Base-by-base conservation (phyloP, 2,797 vertebrate species). In the Pteropus rufus region DNA sequence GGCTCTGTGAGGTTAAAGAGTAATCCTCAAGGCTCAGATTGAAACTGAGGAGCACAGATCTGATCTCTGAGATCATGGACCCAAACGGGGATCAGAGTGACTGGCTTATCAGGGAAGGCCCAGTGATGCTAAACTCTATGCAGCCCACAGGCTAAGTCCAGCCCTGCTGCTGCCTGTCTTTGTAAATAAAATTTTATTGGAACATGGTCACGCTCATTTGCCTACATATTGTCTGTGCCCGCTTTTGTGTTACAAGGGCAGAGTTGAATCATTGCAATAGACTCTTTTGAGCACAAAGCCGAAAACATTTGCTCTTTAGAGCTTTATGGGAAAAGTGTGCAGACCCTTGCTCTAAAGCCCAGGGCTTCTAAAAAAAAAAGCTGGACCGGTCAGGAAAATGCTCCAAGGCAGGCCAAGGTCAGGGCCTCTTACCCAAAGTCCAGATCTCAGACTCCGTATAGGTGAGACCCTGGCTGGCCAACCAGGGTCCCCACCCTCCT, bases 121-220 rank as follows among this genome's bases (percentile, higher is more conserved):
- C 1, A 21, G 10, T 23, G 39, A n/a, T 31, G 52, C 54, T 24
- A 60, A 44, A 26, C 44, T 83, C 72, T 54, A 8, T 80, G 60
- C 41, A 4, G 23, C 4, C 34, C 46, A 18, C 0, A 10, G 26
- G 49, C 77, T 23, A 24, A 19, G 39, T 46, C 18, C 62, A 69
- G 62, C 23, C 49, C 31, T 5, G 41, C 31, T 1, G 5, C 16
- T 18, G 15, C 24, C 46, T 58, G n/a, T 21, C 21, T 72, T 41
- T 77, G 26, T 62, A 73, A 86, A 93, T 91, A 64, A 96, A 46
- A 16, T 36, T 83, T 89, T 64, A 64, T 31, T 34, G 52, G 72
- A 15, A 52, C 31, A 4, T 21, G 11, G 41, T 18, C 0, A 0
- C 3, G 2, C 14, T 69, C 2, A 0, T 9, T 69, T 31, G 34